phyloP scores from a whole-genome alignment of 2,797 vertebrate genomes.

The Characodon lateralis region DNA sequence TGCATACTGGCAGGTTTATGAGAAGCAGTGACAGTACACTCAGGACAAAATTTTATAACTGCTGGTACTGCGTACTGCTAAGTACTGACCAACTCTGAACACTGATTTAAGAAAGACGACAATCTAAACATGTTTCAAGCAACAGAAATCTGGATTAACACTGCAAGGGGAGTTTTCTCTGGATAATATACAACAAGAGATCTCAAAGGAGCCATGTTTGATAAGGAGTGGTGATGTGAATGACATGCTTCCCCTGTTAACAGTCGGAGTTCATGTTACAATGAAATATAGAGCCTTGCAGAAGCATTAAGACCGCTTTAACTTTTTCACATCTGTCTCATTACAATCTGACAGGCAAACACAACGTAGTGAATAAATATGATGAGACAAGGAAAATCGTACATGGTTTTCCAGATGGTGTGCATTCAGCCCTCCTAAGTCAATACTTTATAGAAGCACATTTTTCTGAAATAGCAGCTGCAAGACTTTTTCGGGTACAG shows the following conservation, averaged over 20 bases:
- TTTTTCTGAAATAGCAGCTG: no score
- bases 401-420: no score
- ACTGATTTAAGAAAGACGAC: not conserved
- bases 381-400: no score
- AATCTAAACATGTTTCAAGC: constrained; percentile 46
- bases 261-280: constrained; percentile 26
- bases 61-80: no score
- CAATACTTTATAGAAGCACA: no score
- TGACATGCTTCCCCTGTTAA: constrained; percentile 21
- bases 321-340: no score
- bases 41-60: not conserved
- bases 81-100: not conserved
- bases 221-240: constrained; percentile 31
- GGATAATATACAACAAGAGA: constrained; percentile 23
- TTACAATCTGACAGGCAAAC: no score
- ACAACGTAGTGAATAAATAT: no score
- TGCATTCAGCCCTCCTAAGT: no score
- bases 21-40: not conserved
- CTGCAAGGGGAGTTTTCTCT: constrained; percentile 27
- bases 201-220: constrained; percentile 24
- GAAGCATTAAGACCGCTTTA: no score
- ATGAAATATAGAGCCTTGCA: not conserved
- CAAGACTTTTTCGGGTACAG: no score
- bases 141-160: constrained; percentile 47
- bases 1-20: no score